Base-by-base conservation (phyloP, 2,113 vertebrate species). In the Chaetodon trifascialis region DNA sequence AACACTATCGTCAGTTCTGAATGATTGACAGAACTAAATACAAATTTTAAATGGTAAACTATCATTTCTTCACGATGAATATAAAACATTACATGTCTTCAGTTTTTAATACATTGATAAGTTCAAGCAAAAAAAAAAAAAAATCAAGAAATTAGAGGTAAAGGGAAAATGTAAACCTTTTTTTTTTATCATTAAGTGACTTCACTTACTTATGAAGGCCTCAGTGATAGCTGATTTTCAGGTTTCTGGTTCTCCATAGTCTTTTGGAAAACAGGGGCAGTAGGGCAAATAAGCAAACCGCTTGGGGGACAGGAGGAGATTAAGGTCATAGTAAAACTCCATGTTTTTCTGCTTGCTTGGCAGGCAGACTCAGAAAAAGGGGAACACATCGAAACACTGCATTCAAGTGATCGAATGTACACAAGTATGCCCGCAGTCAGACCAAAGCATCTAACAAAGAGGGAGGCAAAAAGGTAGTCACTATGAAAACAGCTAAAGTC, bases 271-370 rank as follows among this genome's bases (percentile, higher is more conserved):
- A 62, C 10, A 16, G 73, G 66, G 15, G 58, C 58, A 85, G 23
- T 70, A 21, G 83, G 73, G 49, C 21, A 67, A 67, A 64, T 51
- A 34, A 54, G 47, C 11, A 30, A 64, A 73, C 40, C 21, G 73
- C 54, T 54, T 36, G 12, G 64, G 72, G 44, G 42, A 3, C 69
- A 11, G 4, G 1, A 44, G 73, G 54, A 78, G 84, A 84, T 86
- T 89, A 78, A 81, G 87, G 87, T 89, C 87, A 89, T 19, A 34
- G 21, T 52, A 75, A 84, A 81, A 72, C 87, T 71, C 44, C 46
- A 14, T 77, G 73, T 80, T 77, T 74, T 60, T 74, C 70, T 63
- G 64, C 47, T 71, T 54, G 71, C 36, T 74, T 73, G 76, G 23
- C 19, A 58, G 56, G 64, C 49, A 49, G 49, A 72, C 65, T 66